These are phyloP conservation scores for Sylvia borin DNA, from an alignment of 2,797 vertebrate genomes.

Conservation along the genomic window DNA sequence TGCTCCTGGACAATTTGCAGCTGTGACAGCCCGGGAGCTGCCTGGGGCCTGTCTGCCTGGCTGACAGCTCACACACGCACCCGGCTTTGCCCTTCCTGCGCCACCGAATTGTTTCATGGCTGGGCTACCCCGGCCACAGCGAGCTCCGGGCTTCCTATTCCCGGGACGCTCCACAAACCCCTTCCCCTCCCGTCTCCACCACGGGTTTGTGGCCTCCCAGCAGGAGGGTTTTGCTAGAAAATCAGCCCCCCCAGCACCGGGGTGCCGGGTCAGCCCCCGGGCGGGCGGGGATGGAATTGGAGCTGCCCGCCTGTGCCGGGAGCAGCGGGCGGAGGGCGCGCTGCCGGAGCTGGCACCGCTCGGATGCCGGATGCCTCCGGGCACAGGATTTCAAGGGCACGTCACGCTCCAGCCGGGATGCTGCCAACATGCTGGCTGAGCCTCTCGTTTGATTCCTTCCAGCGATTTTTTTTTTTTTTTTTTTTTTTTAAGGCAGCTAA, in stretches of 20 bases:
- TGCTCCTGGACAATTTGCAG: constrained; percentile 22
- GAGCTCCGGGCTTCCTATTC: not conserved
- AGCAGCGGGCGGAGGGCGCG: not conserved
- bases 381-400: constrained; percentile 32
- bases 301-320: not conserved
- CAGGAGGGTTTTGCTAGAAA: not conserved
- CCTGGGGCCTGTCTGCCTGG: constrained; percentile 13
- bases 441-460: not conserved
- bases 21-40: not conserved
- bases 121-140: fast-evolving
- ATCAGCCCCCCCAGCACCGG: not conserved
- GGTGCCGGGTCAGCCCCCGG: not conserved
- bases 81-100: not conserved
- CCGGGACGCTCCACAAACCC: not conserved
- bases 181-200: not conserved
- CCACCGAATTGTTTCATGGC: fast-evolving
- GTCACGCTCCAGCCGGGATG: not conserved
- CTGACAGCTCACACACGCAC: not conserved
- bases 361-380: not conserved
- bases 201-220: fast-evolving
- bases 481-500: not conserved
- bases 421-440: not conserved
- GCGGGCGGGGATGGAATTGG: not conserved
- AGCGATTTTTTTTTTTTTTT: not conserved
- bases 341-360: not conserved